Evolutionary conservation across 2,113 vertebrate genomes (phyloP), one percentile per base, ranked within the genome.

Genomic region (Mugil cephalus): DNA sequence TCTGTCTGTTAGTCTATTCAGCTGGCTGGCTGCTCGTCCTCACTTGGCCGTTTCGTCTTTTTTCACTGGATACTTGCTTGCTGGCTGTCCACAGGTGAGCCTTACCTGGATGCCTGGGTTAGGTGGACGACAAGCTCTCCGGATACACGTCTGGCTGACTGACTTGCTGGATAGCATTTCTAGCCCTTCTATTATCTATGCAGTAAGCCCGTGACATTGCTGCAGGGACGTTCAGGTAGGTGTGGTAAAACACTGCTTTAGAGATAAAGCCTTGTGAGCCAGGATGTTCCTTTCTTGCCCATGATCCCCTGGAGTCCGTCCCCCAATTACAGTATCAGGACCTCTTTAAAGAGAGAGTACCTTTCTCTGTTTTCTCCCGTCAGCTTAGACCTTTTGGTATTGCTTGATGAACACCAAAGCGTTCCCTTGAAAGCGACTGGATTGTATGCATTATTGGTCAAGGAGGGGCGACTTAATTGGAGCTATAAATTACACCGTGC

Each of bases 191-290:
- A 52, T 74, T 65, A 48, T 59, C 63, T 61, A 52, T 65, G 67
- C 63, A 71, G 79, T 80, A 77, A 83, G 68, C 77, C 83, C 81
- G 58, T 83, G 75, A 82, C 73, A 88, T 77, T 76, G 71, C 62
- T 69, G 74, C 60, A 79, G 62, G 77, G 77, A 73, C 67, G 54
- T 74, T 74, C 73, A 39, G 45, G 68, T 69, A 81, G 50, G 56
- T 86, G 65, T 67, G 74, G 39, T 78, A 55, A 80, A 85, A 68
- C 84, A 74, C 67, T 60, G 46, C 48, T 38, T 48, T 30, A 52
- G 69, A 82, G 84, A 87, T 77, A 75, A 87, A 65, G 69, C 38
- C 18, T 5, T 35, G 55, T 65, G 42, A 70, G 66, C 50, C 43
- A 56, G 69, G 59, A 76, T 81, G 69, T 80, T 83, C 58, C 71